Evolutionary conservation across 2,888 invertebrate genomes (phyloP), one percentile per base, ranked within the genome.

Genomic region (Anorthoa munda): DNA sequence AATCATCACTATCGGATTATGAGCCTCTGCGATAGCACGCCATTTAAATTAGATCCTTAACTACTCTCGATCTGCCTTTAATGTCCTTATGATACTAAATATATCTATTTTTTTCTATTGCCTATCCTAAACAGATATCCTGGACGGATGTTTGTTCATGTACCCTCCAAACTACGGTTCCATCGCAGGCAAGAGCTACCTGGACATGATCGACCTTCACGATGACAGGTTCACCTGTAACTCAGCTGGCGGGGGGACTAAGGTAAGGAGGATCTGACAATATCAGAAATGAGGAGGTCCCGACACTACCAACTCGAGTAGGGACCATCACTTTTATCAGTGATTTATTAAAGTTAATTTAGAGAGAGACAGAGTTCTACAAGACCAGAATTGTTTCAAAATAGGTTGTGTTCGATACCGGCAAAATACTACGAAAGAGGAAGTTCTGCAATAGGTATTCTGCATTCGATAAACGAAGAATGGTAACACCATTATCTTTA

Each of bases 81-180:
- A 5, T 31, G 18, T 23, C 11, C 2, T 11, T n/a, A 13, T 17
- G 13, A 1, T 26, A 13, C 26, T 46, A 31, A 56, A 50, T 48
- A 50, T 58, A 9, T 9, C 0, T 39, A 9, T 39, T 0, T 18
- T 5, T 18, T 72, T 4, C 56, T 48, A 63, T 26, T 66, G 1
- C 7, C 18, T 59, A 13, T 45, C 18, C 2, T 39, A 9, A 31
- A 13, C 84, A 96, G 95, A 93, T 79, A 91, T 90, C 9, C 85
- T 95, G 75, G 95, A 95, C 46, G 96, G 96, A 0, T 96, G 96
- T 71, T 76, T 93, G 66, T 96, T 95, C 84, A 92, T 96, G 92
- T 96, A 94, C 85, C 96, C 96, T 0, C 96, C 96, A 0, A 96
- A 96, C 90, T 96, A 96, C 87, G 96, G 96, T n/a, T 96, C 96